These are phyloP conservation scores for Ectemnius continuus DNA, from an alignment of 2,888 invertebrate genomes.

Conservation along the genomic window DNA sequence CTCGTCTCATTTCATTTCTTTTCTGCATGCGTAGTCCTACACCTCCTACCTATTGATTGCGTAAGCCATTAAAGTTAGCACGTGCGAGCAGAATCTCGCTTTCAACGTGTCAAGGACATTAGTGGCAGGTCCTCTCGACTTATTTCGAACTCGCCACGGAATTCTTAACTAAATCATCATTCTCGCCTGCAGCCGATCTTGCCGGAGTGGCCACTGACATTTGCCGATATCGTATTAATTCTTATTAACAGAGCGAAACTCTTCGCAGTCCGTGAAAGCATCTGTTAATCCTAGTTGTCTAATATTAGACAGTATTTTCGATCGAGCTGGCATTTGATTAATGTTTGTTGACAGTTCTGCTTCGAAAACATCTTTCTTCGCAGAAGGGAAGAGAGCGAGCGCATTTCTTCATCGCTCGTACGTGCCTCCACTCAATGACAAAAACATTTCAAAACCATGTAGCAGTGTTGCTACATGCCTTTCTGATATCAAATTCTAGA, in stretches of 20 bases:
- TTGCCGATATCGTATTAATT: no score
- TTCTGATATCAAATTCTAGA: slow-evolving; percentile 41
- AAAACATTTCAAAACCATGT: slow-evolving; percentile 67
- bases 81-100: slow-evolving; percentile 65
- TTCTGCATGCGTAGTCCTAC: slow-evolving; percentile 32
- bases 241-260: no score
- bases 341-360: no score
- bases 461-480: slow-evolving; percentile 52
- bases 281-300: no score
- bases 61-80: slow-evolving; percentile 62
- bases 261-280: no score
- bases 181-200: no score
- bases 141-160: slow-evolving; percentile 48
- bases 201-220: no score
- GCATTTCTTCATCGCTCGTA: slow-evolving; percentile 48
- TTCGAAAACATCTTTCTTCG: no score
- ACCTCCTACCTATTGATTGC: slow-evolving; percentile 59
- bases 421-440: slow-evolving; percentile 68
- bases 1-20: no score
- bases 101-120: slow-evolving; percentile 74
- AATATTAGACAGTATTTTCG: no score
- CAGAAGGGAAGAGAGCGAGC: slow-evolving; percentile 6
- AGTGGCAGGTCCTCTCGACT: slow-evolving; percentile 64
- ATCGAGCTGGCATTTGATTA: no score
- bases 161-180: background rate